Conservation (phyloP, 30 jellyfish, hydroid and myxozoan genomes). For the Hydra vulgaris region DNA sequence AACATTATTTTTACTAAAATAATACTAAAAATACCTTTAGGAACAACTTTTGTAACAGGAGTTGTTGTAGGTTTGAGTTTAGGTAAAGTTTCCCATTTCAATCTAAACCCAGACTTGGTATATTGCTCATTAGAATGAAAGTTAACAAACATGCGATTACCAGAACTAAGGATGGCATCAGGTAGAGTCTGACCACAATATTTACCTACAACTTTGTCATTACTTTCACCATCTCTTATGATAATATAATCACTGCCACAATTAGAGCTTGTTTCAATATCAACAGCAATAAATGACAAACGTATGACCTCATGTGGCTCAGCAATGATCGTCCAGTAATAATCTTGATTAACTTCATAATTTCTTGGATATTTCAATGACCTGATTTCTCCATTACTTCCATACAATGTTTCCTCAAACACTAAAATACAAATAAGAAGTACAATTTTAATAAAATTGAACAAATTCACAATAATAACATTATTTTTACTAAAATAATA, state of each 20-base stretch:
- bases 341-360: constrained; percentile 19
- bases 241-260: constrained; percentile 50
- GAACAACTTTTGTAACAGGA: not conserved
- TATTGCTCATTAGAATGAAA: constrained; percentile 21
- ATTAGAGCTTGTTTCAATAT: constrained; percentile 33
- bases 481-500: too few relatives aligned
- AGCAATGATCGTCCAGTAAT: constrained; percentile 40
- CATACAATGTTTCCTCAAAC: not conserved
- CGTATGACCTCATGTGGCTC: not conserved
- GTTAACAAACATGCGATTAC: constrained; percentile 8
- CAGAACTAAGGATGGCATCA: constrained; percentile 4
- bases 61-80: not conserved
- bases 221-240: constrained; percentile 22
- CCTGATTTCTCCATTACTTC: constrained; percentile 40
- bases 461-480: too few relatives aligned
- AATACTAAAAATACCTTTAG: not conserved
- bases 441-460: too few relatives aligned
- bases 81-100: constrained; percentile 1
- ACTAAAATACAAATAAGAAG: too few relatives aligned
- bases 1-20: not conserved
- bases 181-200: constrained; percentile 68
- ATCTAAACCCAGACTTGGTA: constrained; percentile 22
- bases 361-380: constrained; percentile 44
- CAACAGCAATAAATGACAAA: constrained; percentile 34
- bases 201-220: constrained; percentile 29